Evolutionary conservation across 2,113 vertebrate genomes (phyloP).

Genomic region (Symphodus melops): DNA sequence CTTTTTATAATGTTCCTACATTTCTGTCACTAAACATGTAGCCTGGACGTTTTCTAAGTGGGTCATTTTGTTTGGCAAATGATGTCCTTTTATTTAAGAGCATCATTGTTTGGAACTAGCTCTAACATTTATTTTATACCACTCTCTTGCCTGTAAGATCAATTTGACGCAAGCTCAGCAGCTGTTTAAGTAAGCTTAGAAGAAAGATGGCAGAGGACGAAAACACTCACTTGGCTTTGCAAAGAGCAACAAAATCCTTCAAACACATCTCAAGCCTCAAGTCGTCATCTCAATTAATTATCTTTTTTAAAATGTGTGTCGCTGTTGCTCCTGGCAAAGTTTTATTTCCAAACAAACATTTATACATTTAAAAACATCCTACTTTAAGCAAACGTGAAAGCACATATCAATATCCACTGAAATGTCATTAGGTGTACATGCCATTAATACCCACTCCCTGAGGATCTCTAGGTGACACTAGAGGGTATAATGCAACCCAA

Average conservation of each 20-base stretch:
- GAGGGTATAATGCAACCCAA: not conserved
- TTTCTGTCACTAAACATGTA: not conserved
- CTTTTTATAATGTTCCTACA: not conserved
- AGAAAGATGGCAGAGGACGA: not conserved
- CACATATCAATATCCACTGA: not conserved
- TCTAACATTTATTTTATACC: no score
- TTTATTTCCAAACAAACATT: no score
- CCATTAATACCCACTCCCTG: slow-evolving; percentile 2
- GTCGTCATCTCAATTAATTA: no score
- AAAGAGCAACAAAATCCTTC: not conserved
- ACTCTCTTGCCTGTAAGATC: no score
- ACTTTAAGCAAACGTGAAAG: not conserved
- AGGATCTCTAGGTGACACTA: not conserved
- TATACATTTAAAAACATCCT: no score
- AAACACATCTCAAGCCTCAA: no score
- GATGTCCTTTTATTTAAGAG: no score
- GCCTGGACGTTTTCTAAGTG: not conserved
- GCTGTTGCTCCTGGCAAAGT: not conserved
- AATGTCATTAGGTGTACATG: not conserved
- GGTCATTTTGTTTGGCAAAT: no score
- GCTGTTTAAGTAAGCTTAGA: not conserved
- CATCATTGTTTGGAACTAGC: no score
- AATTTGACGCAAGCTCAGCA: no score
- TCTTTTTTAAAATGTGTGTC: not conserved
- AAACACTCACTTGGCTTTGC: no score